Base-by-base conservation (phyloP, 2,113 vertebrate genomes). In the Zingel zingel region DNA sequence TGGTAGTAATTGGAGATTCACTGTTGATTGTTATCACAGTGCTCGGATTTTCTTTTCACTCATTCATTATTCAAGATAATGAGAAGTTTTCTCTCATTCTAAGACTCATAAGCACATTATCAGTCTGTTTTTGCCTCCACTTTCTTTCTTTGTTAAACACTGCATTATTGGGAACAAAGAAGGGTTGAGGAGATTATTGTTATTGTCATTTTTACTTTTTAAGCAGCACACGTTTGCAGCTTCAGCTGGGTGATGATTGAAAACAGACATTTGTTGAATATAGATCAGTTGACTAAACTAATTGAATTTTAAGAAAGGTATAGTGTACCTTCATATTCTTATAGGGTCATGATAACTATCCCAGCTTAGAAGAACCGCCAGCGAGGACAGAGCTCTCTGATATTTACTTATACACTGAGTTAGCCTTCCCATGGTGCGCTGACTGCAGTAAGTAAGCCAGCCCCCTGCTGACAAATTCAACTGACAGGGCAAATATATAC, bases 1-100 rank as follows among this genome's bases (percentile, higher is more conserved):
- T 77, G 63, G 64, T 77, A 67, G 78, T 92, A 94, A 93, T 95
- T 94, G 86, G 91, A 89, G 88, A 89, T 81, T 87, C 86, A 62
- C 56, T 85, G 89, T 78, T 85, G 84, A 84, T 88, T 89, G 71
- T 89, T 80, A 91, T 90, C 86, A 70, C n/a, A 57, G 47, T 74
- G 65, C 39, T 14, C 13, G 33, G 75, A 56, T 79, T 83, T 88
- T 89, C 59, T 85, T 84, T 85, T 85, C 76, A 71, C 62, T 76
- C 63, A 59, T 90, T 87, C 83, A 90, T 82, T 82, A 79, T 86
- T 76, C 65, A 69, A 77, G 45, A 86, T 90, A 90, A 92, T 88
- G 77, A 90, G 78, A 79, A 48, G 50, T 75, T 85, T 84, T 90
- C 69, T 63, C 39, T 83, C 59, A 64, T 78, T 74, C n/a, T 23